Base-by-base conservation (phyloP, 2,888 invertebrate genomes). In the Limnephilus marmoratus region DNA sequence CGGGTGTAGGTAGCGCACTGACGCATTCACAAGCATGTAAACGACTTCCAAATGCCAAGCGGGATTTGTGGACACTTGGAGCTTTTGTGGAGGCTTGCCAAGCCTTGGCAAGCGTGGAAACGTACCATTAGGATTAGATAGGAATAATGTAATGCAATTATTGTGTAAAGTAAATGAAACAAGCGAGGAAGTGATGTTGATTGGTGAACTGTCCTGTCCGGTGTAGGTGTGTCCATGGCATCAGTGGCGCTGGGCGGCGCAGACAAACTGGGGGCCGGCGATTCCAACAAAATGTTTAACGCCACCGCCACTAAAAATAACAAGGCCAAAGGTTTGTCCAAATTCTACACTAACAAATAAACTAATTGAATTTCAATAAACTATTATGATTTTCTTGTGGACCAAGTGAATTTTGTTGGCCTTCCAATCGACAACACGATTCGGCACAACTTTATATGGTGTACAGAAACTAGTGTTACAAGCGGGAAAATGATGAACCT, bases 221-320 rank as follows among this genome's bases (percentile, higher is more conserved):
- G 81, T 81, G 96, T 96, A 93, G 96, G 96, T 94, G 96, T 96
- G 94, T 96, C 96, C 95, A 96, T 85, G 45, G 90, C 90, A 9
- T 90, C 96, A 94, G 96, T 97, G 94, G 95, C 96, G 92, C 95
- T 96, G 41, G 91, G 91, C 94, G 95, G 95, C 86, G 96, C 96
- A 95, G 95, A 96, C 94, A 96, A 97, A 95, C 95, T 95, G 94
- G 95, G 95, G 68, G 94, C 95, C 93, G 93, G 95, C 94, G 94
- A 95, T 94, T 82, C 86, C 87, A 85, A 45, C 81, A 87, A 85
- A 85, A 53, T 85, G 37, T 81, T 81, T 68, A 87, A 87, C 37
- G 87, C 93, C 94, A 94, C 94, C 95, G 95, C 93, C 94, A 94
- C 68, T 94, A 95, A 94, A 94, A 96, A 95, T 94, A 95, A 94